phyloP scores from a whole-genome alignment of 2,888 invertebrate genomes.

The Ecliptopera silaceata region DNA sequence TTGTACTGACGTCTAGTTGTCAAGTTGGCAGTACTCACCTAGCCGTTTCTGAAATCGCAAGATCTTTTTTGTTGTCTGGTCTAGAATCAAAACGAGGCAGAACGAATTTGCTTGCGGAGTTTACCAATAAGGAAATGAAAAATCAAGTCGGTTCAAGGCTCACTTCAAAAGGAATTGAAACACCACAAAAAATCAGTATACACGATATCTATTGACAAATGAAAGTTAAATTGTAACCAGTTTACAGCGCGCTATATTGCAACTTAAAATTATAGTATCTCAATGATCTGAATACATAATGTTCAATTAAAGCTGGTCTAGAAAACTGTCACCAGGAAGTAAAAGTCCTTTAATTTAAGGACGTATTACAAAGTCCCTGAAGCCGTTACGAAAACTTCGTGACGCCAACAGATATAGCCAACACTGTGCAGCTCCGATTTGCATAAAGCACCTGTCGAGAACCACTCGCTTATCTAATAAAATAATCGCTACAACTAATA shows the following conservation, averaged over 20 bases:
- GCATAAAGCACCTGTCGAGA: constrained; percentile 63
- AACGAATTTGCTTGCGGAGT: constrained; percentile 42
- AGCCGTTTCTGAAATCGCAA: too few species aligned
- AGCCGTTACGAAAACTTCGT: constrained; percentile 53
- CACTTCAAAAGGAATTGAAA: constrained; percentile 46
- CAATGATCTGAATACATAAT: constrained; percentile 50
- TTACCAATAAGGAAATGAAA: constrained; percentile 73
- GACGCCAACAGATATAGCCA: constrained; percentile 34
- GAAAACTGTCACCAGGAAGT: constrained; percentile 65
- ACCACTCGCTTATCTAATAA: constrained; percentile 53
- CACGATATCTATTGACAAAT: constrained; percentile 43
- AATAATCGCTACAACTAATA: constrained; percentile 48
- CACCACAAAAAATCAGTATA: constrained; percentile 36
- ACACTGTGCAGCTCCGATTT: constrained; percentile 45
- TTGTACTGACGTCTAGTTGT: too few species aligned
- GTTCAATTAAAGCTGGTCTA: constrained; percentile 54
- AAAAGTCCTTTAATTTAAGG: constrained; percentile 68
- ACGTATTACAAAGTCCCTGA: constrained; percentile 48
- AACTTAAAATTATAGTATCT: constrained; percentile 17
- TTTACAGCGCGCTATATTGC: constrained; percentile 9
- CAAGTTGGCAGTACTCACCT: too few species aligned
- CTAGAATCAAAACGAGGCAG: constrained; percentile 30
- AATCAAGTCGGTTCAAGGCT: constrained; percentile 62
- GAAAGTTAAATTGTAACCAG: constrained; percentile 19
- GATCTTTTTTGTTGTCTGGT: constrained; percentile 20